Evolutionary conservation across 2,797 vertebrate species (phyloP).

Genomic region (Premnoplex brunnescens): DNA sequence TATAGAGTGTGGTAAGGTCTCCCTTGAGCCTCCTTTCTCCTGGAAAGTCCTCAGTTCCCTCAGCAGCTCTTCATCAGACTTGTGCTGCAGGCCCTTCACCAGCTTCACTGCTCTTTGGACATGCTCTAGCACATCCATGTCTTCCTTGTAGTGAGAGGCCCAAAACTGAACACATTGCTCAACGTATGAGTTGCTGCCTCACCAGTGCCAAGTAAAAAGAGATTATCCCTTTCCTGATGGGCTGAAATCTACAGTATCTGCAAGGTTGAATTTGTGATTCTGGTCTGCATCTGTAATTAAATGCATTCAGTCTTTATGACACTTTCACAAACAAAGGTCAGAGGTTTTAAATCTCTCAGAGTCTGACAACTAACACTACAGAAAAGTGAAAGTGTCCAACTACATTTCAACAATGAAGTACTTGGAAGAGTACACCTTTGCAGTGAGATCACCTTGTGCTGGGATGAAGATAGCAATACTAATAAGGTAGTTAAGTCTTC

Average conservation of each 20-base stretch:
- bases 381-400: background rate
- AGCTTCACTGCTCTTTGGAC: background rate
- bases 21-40: background rate
- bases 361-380: background rate
- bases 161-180: background rate
- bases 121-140: rapidly evolving
- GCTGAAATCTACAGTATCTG: background rate
- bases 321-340: background rate
- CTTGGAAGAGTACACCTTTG: background rate
- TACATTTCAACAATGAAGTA: background rate
- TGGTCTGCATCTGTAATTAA: background rate
- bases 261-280: background rate
- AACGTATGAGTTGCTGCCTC: background rate
- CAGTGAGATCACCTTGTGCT: background rate
- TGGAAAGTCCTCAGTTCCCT: background rate
- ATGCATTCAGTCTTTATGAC: background rate
- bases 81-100: background rate
- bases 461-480: background rate
- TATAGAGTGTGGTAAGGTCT: background rate
- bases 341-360: background rate
- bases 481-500: background rate
- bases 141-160: background rate
- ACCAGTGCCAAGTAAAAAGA: background rate
- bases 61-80: background rate
- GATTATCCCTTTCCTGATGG: background rate